Conservation (phyloP, 2,888 invertebrate genomes). For the Cyaniris semiargus region DNA sequence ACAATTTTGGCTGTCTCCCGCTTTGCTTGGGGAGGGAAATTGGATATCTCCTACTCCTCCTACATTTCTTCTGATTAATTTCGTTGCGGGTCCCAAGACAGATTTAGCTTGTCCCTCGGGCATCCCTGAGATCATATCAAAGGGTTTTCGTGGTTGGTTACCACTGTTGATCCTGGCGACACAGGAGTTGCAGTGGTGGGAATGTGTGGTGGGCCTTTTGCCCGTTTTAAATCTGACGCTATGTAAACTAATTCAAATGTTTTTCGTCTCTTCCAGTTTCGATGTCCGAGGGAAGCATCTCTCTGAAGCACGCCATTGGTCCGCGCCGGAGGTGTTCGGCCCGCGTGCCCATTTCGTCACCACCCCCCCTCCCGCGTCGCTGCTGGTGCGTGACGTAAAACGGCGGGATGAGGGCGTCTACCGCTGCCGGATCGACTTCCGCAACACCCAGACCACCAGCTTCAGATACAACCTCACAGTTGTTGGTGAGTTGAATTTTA, state of each 20-base stretch:
- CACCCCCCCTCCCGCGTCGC: slow-evolving; percentile 88
- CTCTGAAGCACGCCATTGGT: slow-evolving; percentile 90
- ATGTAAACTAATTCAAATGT: not conserved
- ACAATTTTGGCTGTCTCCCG: too few relatives aligned
- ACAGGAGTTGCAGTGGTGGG: too few relatives aligned
- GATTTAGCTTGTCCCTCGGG: too few relatives aligned
- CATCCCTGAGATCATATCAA: too few relatives aligned
- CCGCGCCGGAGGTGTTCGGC: slow-evolving; percentile 91
- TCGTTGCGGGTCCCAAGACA: too few relatives aligned
- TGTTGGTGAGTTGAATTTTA: slow-evolving; percentile 84
- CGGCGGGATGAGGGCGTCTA: slow-evolving; percentile 94
- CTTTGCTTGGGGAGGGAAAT: too few relatives aligned
- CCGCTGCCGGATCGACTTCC: slow-evolving; percentile 93
- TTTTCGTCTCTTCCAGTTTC: slow-evolving; percentile 83
- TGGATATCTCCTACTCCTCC: too few relatives aligned
- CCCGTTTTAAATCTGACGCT: too few relatives aligned
- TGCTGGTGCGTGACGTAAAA: slow-evolving; percentile 88
- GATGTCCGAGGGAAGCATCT: slow-evolving; percentile 92
- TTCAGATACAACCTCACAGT: slow-evolving; percentile 94
- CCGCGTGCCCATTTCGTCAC: slow-evolving; percentile 92
- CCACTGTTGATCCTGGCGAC: too few relatives aligned
- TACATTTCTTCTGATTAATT: too few relatives aligned
- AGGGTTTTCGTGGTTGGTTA: too few relatives aligned
- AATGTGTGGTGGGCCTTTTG: too few relatives aligned
- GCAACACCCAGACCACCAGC: slow-evolving; percentile 93